phyloP scores from a whole-genome alignment of 1,140 invertebrate species.

The Sarcophaga bullata region DNA sequence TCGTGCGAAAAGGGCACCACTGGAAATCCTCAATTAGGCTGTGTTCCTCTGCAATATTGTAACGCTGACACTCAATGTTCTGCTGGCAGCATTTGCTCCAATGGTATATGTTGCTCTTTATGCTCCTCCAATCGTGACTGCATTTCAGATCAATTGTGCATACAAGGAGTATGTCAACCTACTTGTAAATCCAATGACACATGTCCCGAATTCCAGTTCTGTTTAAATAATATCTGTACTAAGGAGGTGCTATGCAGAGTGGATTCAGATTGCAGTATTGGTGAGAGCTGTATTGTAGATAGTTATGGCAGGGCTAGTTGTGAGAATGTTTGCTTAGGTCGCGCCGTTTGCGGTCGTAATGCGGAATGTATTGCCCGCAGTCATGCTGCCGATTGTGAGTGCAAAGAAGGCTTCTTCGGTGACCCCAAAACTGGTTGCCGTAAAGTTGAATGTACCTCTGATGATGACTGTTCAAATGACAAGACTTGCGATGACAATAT shows the following conservation, averaged over 20 bases:
- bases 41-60: slow-evolving; percentile 82
- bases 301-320: slow-evolving; percentile 78
- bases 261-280: slow-evolving; percentile 76
- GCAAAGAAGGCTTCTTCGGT: slow-evolving; percentile 81
- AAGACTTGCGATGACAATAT: slow-evolving; percentile 82
- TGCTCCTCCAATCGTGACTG: slow-evolving; percentile 83
- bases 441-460: slow-evolving; percentile 77
- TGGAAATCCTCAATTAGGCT: slow-evolving; percentile 86
- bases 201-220: slow-evolving; percentile 84
- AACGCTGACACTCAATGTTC: slow-evolving; percentile 80
- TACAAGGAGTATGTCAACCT: slow-evolving; percentile 81
- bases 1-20: slow-evolving; percentile 83
- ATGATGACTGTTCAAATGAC: slow-evolving; percentile 81
- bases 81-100: slow-evolving; percentile 81
- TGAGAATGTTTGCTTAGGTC: slow-evolving; percentile 74
- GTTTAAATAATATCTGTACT: slow-evolving; percentile 82
- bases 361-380: slow-evolving; percentile 77
- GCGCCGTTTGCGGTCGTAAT: slow-evolving; percentile 81
- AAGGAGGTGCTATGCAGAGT: slow-evolving; percentile 79
- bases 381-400: slow-evolving; percentile 79
- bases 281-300: slow-evolving; percentile 76
- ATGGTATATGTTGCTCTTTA: slow-evolving; percentile 80
- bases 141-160: slow-evolving; percentile 82
- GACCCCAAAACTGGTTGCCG: slow-evolving; percentile 82
- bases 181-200: slow-evolving; percentile 79